Base-by-base conservation (phyloP, 2,797 vertebrate genomes). In the Ciconia nigra region DNA sequence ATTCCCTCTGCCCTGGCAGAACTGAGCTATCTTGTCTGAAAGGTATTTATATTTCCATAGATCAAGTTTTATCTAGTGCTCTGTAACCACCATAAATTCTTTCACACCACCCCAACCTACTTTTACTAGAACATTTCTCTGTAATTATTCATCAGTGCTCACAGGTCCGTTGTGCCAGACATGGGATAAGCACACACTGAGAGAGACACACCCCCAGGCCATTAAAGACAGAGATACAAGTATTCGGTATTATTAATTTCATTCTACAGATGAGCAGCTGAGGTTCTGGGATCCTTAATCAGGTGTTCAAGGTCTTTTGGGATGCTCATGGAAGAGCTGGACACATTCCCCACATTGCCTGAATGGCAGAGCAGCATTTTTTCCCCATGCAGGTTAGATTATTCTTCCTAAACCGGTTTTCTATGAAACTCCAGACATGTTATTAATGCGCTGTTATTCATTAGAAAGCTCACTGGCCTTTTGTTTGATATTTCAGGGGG, bases 31-130 rank as follows among this genome's bases (percentile, higher is more conserved):
- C 83, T 89, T 77, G 13, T 84, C 78, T 83, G 66, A 92, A 89
- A 93, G 33, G 33, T 84, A 85, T 87, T 93, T 96, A 67, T 93
- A 89, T 66, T 87, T 92, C 59, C 61, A 91, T 77, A 87, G 74
- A 90, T 65, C 83, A 93, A 47, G 55, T 70, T 92, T 91, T 91
- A 73, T 85, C 71, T 89, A 70, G 59, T 63, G 52, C 47, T 89
- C 39, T 83, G 41, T 80, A 92, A 67, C 55, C 26, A 25, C 51
- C 71, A 71, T 59, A 94, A 93, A 94, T 91, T 85, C 81, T 85
- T 87, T 59, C 74, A 80, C 44, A 73, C 26, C 41, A 89, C 33
- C 35, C 26, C 59, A 91, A 83, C 54, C 54, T 92, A 78, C 62
- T 87, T 93, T 55, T 72, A 47, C 46, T 52, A 47, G 35, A 85